Conservation (phyloP, 2,113 vertebrate species). For the Spea multiplicata region DNA sequence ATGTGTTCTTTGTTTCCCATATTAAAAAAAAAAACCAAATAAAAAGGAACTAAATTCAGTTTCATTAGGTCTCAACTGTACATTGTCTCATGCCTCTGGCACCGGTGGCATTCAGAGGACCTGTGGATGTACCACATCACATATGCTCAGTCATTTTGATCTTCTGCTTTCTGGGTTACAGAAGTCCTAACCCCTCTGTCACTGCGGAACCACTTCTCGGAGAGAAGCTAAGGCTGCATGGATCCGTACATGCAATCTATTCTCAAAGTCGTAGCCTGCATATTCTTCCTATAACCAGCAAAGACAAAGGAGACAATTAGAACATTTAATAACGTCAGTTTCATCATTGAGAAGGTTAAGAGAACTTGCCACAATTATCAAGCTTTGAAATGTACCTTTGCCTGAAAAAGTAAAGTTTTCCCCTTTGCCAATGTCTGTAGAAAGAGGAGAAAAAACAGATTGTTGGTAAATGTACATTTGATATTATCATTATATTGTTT, state of each 20-base stretch:
- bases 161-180: conserved; percentile 57
- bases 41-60: conserved; percentile 2
- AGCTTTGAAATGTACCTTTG: conserved; percentile 78
- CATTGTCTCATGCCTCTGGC: conserved; percentile 59
- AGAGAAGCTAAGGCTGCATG: conserved; percentile 92
- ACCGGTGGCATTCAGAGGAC: conserved; percentile 64
- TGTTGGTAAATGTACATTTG: neutral
- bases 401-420: conserved; percentile 89
- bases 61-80: conserved; percentile 53
- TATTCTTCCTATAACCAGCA: conserved; percentile 81
- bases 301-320: no score
- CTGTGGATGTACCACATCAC: conserved; percentile 54
- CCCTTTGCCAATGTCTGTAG: conserved; percentile 87
- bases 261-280: conserved; percentile 94
- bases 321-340: no score
- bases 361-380: neutral
- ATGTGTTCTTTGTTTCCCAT: conserved; percentile 21
- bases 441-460: neutral
- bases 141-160: conserved; percentile 50
- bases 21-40: neutral
- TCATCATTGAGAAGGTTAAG: no score
- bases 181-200: conserved; percentile 53
- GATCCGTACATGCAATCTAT: conserved; percentile 94
- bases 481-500: no score
- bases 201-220: conserved; percentile 90